These are phyloP conservation scores for Danio kyathit DNA, from an alignment of 2,797 vertebrate genomes.

Conservation along the genomic window DNA sequence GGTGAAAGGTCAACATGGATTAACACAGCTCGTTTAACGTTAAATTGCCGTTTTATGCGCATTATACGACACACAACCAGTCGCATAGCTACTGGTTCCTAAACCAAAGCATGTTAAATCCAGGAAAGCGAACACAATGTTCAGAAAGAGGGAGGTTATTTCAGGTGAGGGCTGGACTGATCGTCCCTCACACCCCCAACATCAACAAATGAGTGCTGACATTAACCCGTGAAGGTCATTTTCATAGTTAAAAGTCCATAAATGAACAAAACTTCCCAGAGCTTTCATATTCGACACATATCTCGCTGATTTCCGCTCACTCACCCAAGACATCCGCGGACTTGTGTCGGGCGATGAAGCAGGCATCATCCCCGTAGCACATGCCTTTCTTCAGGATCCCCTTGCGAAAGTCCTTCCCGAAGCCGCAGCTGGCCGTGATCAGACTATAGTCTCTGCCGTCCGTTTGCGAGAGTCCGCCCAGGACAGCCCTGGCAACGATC, in stretches of 20 bases:
- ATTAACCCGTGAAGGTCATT: conserved; percentile 58
- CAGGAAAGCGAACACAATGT: background rate
- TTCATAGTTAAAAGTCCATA: background rate
- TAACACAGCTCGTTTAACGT: background rate
- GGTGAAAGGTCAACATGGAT: conserved; percentile 77
- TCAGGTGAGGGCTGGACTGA: conserved; percentile 36
- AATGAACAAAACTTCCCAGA: background rate
- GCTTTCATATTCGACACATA: background rate
- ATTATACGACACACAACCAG: background rate
- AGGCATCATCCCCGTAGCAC: conserved; percentile 97
- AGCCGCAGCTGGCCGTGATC: conserved; percentile 94
- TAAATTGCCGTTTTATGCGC: background rate
- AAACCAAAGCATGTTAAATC: background rate
- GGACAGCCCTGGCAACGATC: conserved; percentile 95
- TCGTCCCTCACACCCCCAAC: background rate
- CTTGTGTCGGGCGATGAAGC: conserved; percentile 91
- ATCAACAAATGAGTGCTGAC: background rate
- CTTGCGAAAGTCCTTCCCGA: conserved; percentile 98
- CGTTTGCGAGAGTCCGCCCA: conserved; percentile 96
- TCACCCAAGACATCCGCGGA: conserved; percentile 92
- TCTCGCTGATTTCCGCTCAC: conserved; percentile 45
- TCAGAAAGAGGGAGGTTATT: conserved; percentile 3
- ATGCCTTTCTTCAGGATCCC: conserved; percentile 98
- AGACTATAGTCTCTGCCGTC: conserved; percentile 96
- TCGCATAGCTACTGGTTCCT: background rate